Conservation (phyloP, 1,140 invertebrate species). For the Andricus grossulariae region DNA sequence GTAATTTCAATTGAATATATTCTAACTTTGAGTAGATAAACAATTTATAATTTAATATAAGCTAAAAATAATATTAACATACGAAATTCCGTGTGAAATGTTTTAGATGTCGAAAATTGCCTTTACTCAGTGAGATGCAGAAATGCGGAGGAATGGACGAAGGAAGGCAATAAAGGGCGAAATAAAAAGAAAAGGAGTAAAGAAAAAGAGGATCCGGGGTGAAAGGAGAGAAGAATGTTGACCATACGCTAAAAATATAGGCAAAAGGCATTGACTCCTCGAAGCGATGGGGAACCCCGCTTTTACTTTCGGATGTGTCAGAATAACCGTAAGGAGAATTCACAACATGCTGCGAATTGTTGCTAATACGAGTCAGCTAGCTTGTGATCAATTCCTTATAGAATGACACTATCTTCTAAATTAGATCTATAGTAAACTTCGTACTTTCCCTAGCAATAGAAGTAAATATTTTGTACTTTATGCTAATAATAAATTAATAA, state of each 20-base stretch:
- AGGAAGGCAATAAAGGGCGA: constrained; percentile 17
- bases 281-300: constrained; percentile 49
- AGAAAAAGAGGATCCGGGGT: constrained; percentile 45
- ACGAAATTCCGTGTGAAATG: constrained; percentile 11
- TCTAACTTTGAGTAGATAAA: background rate
- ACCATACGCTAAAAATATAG: constrained; percentile 67
- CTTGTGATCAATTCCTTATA: too few relatives aligned
- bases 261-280: constrained; percentile 63
- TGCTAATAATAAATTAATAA: too few relatives aligned
- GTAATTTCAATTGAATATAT: background rate
- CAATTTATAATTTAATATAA: too few relatives aligned
- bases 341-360: constrained; percentile 37
- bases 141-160: constrained; percentile 12
- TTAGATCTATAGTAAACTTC: background rate
- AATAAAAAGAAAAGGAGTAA: constrained; percentile 11
- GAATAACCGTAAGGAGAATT: constrained; percentile 58
- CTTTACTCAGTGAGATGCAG: constrained; percentile 1
- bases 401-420: background rate
- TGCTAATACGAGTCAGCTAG: too few relatives aligned
- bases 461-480: too few relatives aligned
- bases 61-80: background rate
- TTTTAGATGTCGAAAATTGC: constrained; percentile 40
- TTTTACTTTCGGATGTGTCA: constrained; percentile 64
- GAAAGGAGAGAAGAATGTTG: constrained; percentile 60
- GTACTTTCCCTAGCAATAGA: too few relatives aligned